Evolutionary conservation across 2,888 invertebrate species (phyloP).

Genomic region (Tetramorium bicarinatum): DNA sequence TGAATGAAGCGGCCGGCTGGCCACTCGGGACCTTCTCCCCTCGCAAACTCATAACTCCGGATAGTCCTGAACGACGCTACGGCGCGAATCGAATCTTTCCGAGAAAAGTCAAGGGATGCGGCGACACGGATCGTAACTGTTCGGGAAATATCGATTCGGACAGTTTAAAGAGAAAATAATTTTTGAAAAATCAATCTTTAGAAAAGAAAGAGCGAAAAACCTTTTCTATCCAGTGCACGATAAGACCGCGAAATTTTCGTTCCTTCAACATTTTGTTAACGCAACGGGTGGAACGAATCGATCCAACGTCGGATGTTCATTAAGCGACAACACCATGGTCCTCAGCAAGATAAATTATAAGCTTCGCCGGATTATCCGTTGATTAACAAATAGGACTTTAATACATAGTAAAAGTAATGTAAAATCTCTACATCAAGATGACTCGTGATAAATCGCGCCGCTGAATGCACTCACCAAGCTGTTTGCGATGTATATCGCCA

Average conservation of each 20-base stretch:
- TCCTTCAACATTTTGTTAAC: conserved; percentile 23
- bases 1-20: conserved; percentile 60
- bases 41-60: conserved; percentile 43
- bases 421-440: conserved; percentile 54
- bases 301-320: conserved; percentile 31
- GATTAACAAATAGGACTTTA: conserved; percentile 45
- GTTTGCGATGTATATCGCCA: not conserved
- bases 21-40: conserved; percentile 29
- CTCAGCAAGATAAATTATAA: conserved; percentile 65
- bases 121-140: not conserved
- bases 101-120: not conserved
- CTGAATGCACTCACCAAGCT: not conserved
- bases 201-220: not conserved
- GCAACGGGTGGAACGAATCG: conserved; percentile 42
- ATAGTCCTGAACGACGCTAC: conserved; percentile 8
- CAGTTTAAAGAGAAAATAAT: not conserved
- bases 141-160: not conserved
- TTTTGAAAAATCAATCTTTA: not conserved
- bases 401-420: conserved; percentile 64
- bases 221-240: not conserved
- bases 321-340: conserved; percentile 15
- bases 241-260: conserved; percentile 10
- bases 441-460: conserved; percentile 41
- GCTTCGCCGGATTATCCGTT: conserved; percentile 67
- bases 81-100: conserved; percentile 1